Conservation (phyloP, 2,888 invertebrate species). For the Sepioteuthis lessoniana region DNA sequence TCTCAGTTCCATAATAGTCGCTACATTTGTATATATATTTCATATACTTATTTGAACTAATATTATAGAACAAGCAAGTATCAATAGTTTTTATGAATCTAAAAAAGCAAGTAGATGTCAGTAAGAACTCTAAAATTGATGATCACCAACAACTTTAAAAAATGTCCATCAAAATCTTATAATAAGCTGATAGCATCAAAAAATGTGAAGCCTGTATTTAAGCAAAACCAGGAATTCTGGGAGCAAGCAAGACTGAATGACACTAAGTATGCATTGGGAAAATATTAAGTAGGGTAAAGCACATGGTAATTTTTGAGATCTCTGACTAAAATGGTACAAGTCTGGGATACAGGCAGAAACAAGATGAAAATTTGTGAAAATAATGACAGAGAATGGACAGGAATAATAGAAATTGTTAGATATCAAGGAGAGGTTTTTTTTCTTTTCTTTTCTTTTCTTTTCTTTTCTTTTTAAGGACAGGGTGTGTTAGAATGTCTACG, state of each 20-base stretch:
- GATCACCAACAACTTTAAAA: background rate
- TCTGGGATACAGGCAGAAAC: background rate
- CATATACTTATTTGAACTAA: too few relatives aligned
- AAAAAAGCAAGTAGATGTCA: background rate
- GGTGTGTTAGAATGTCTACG: background rate
- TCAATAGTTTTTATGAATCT: background rate
- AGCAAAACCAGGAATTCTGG: background rate
- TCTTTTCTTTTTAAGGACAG: background rate
- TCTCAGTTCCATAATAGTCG: too few relatives aligned
- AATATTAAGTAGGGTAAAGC: background rate
- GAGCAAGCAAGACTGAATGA: background rate
- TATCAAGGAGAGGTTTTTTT: background rate
- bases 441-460: background rate
- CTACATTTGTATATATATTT: too few relatives aligned
- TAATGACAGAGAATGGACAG: slow-evolving; percentile 33
- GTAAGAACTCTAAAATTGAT: background rate
- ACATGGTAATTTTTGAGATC: background rate
- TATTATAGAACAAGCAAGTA: too few relatives aligned
- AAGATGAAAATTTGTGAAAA: background rate
- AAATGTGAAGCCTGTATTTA: background rate
- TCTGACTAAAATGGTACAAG: background rate
- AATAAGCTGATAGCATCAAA: background rate
- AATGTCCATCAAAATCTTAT: background rate
- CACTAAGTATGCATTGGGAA: background rate
- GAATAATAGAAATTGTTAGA: background rate